Conservation (phyloP, 2,888 invertebrate genomes). For the Chymomyza procnemis region DNA sequence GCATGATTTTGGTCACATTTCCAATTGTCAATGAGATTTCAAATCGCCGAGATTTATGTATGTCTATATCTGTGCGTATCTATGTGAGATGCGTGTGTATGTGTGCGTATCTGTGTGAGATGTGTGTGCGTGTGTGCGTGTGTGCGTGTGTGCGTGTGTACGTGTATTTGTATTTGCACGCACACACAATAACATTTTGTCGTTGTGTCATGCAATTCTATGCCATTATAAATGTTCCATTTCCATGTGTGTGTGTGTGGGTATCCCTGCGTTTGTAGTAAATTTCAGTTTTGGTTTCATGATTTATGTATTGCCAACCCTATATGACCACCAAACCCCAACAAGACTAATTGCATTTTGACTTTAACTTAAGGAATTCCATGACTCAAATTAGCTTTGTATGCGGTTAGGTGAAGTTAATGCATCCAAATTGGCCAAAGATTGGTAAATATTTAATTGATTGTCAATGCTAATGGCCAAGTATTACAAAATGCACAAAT, state of each 20-base stretch:
- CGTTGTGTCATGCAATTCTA: conserved; percentile 49
- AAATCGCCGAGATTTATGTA: conserved; percentile 64
- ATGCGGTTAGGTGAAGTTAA: conserved; percentile 8
- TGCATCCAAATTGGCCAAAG: not conserved
- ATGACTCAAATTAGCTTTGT: conserved; percentile 26
- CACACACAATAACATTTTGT: conserved; percentile 46
- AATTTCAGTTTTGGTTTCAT: conserved; percentile 52
- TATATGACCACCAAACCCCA: conserved; percentile 34
- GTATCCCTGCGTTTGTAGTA: conserved; percentile 40
- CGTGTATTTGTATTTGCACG: conserved; percentile 14
- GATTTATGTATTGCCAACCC: conserved; percentile 52
- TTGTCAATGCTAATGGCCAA: not conserved
- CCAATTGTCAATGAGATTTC: conserved; percentile 72
- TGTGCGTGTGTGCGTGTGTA: not conserved
- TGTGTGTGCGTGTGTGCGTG: no score
- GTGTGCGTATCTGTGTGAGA: not conserved
- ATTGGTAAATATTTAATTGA: not conserved
- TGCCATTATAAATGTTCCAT: conserved; percentile 53
- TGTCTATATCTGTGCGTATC: not conserved
- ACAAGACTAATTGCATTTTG: conserved; percentile 58
- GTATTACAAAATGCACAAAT: not conserved
- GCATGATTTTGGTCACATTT: conserved; percentile 70
- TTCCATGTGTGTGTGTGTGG: conserved; percentile 26
- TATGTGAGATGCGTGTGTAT: not conserved
- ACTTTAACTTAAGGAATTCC: conserved; percentile 36